Conservation (phyloP, 2,113 vertebrate species). For the Cynoglossus semilaevis region DNA sequence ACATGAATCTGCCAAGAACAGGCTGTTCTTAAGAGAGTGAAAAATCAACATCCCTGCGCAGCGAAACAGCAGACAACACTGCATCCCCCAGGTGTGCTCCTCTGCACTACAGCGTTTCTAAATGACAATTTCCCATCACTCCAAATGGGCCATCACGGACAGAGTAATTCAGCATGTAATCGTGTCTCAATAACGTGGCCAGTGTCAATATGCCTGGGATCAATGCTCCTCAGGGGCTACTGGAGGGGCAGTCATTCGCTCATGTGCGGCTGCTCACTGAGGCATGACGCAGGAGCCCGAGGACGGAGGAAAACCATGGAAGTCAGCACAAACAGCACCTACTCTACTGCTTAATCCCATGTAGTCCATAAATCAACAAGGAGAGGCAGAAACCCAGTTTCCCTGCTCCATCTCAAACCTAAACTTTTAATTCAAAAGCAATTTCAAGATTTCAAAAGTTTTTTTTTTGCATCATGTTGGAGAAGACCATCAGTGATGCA, state of each 20-base stretch:
- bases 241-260: too few relatives aligned
- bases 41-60: too few relatives aligned
- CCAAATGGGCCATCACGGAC: slow-evolving; percentile 32
- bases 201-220: slow-evolving; percentile 36
- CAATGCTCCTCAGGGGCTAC: slow-evolving; percentile 27
- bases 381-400: too few relatives aligned
- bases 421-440: too few relatives aligned
- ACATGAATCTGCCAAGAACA: too few relatives aligned
- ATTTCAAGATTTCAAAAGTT: too few relatives aligned
- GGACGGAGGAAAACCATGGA: slow-evolving; percentile 22
- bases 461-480: not conserved
- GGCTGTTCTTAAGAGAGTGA: too few relatives aligned
- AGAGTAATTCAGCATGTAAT: slow-evolving; percentile 38
- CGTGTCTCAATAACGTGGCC: slow-evolving; percentile 40
- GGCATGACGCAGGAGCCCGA: slow-evolving; percentile 29
- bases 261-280: not conserved
- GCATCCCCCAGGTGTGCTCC: not conserved
- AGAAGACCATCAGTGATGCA: slow-evolving; percentile 15
- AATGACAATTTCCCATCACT: slow-evolving; percentile 20
- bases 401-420: not conserved
- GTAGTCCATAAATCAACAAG: too few relatives aligned
- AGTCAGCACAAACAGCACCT: not conserved
- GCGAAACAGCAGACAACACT: not conserved
- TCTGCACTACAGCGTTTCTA: not conserved
- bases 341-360: too few relatives aligned